Evolutionary conservation across 2,797 vertebrate species (phyloP).

Genomic region (Microctenopoma stevenorrisi): DNA sequence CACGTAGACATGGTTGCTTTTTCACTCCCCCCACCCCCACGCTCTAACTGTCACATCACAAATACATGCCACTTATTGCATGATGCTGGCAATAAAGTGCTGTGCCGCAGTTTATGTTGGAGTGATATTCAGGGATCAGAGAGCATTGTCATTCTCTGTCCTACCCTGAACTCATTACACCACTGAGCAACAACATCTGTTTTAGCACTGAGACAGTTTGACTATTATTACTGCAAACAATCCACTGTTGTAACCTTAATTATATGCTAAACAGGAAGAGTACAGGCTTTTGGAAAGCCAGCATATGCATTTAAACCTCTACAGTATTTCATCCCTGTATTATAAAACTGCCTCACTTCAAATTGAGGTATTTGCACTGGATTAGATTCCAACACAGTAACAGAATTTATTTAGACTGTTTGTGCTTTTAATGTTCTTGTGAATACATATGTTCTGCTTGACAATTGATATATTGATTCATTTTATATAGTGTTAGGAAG

Average conservation of each 20-base stretch:
- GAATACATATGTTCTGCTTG: conserved; percentile 32
- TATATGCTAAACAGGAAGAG: conserved; percentile 44
- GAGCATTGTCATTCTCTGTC: conserved; percentile 79
- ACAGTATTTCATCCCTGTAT: not conserved
- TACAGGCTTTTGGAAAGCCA: conserved; percentile 29
- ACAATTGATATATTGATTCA: conserved; percentile 70
- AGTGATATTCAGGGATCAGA: conserved; percentile 83
- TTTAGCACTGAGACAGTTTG: conserved; percentile 59
- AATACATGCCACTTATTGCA: conserved; percentile 75
- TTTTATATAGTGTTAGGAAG: conserved; percentile 50
- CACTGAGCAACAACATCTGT: conserved; percentile 75
- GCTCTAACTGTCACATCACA: conserved; percentile 71
- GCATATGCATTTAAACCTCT: conserved; percentile 11
- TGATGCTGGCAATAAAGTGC: conserved; percentile 78
- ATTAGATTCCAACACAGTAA: conserved; percentile 13
- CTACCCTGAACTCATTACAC: conserved; percentile 72
- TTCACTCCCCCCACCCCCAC: conserved; percentile 15
- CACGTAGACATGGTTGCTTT: conserved; percentile 66
- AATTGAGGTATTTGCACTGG: not conserved
- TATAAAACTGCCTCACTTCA: conserved; percentile 5
- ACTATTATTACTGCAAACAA: conserved; percentile 73
- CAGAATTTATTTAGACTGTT: conserved; percentile 30
- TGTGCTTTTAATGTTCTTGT: conserved; percentile 37
- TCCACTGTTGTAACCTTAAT: conserved; percentile 47
- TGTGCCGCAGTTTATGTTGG: conserved; percentile 68